Evolutionary conservation across 2,113 vertebrate species (phyloP), one percentile per base, ranked within the genome.

Genomic region (Cathartes aura): DNA sequence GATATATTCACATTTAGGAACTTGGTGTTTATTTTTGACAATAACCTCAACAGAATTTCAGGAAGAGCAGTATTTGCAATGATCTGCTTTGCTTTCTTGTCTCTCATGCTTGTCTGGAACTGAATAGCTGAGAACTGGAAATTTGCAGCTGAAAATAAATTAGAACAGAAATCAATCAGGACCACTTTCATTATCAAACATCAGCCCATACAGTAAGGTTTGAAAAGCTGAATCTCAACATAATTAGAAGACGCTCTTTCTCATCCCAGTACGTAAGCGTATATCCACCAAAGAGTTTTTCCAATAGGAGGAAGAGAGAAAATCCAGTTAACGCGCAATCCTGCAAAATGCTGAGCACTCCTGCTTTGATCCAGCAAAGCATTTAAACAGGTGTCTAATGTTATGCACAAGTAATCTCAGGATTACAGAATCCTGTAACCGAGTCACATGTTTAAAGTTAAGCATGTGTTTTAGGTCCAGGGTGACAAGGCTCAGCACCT

Each of bases 401-500:
- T 95, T 96, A 94, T 91, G 94, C 73, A 66, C 66, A 94, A 96
- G 81, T 73, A 94, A 94, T 96, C 71, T 95, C 82, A 52, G 38
- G 38, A 38, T 38, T 38, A 38, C 43, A 85, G 91, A 97, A 87
- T 94, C 88, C 84, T 70, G 63, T 90, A 95, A 89, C 89, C 8
- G 0, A 94, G 96, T 95, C 94, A 97, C 87, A 95, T 83, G 93
- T 93, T 94, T 93, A 90, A 96, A 96, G 96, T 85, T 84, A 93
- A 95, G 86, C 92, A 92, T 92, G 86, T 95, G 86, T 42, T 95
- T 94, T 76, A 43, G 93, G 84, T 63, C 95, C 94, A 82, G 91
- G 63, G 87, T 94, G 95, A 95, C 87, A 97, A 95, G 84, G 91
- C 95, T 97, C 87, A 73, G 92, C 94, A 96, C 93, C 95, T 93